Evolutionary conservation across 2,888 invertebrate genomes (phyloP).

Genomic region (Spodoptera exigua): DNA sequence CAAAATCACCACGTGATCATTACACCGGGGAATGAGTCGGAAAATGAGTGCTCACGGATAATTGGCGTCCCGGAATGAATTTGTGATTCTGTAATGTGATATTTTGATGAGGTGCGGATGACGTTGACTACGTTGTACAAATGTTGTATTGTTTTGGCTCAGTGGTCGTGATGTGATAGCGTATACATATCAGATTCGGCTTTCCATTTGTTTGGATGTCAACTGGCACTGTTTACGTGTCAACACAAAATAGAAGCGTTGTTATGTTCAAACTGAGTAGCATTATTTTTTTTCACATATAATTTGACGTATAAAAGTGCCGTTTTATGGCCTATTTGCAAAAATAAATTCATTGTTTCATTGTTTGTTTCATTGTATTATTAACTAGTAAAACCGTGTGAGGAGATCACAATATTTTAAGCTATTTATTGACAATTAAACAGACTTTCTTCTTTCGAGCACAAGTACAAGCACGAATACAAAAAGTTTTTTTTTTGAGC

Average conservation of each 20-base stretch:
- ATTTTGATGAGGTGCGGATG: conserved; percentile 87
- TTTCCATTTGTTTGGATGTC: conserved; percentile 9
- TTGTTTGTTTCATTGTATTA: too few species aligned
- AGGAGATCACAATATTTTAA: too few species aligned
- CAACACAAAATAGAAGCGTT: neutral
- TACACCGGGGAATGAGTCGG: conserved; percentile 87
- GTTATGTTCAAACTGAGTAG: too few species aligned
- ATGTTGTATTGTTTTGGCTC: conserved; percentile 50
- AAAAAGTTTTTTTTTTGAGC: too few species aligned
- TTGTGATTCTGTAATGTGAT: conserved; percentile 86
- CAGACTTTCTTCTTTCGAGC: too few species aligned
- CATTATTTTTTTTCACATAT: too few species aligned
- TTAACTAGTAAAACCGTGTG: too few species aligned
- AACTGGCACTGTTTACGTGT: neutral
- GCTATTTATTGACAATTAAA: too few species aligned
- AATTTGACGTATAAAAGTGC: too few species aligned
- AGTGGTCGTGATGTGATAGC: conserved; percentile 7
- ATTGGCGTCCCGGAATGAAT: conserved; percentile 85
- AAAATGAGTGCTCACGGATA: conserved; percentile 86
- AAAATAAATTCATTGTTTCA: too few species aligned
- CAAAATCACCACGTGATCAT: conserved; percentile 88
- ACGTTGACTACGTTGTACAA: conserved; percentile 58
- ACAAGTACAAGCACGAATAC: too few species aligned
- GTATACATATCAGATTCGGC: conserved; percentile 5
- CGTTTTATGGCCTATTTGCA: too few species aligned